Evolutionary conservation across 1,140 invertebrate species (phyloP), one percentile per base, ranked within the genome.

Genomic region (Pseudomyrmex flavicornis): DNA sequence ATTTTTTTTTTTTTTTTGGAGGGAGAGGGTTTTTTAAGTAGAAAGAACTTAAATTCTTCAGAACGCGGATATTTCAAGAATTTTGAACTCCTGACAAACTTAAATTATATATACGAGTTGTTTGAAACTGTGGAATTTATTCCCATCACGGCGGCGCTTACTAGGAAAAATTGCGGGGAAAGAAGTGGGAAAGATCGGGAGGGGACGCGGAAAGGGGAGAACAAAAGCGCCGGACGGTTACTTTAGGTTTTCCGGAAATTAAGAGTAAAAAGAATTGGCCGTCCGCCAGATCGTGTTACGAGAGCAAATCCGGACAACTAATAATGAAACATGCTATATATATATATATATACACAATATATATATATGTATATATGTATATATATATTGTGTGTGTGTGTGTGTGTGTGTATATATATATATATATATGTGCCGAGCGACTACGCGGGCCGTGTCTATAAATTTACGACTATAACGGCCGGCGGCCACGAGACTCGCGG

Each of bases 261-360:
- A 83, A 86, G 86, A 83, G 59, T 62, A 83, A 83, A 90, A 88
- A 90, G 76, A 83, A 86, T 73, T 90, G 90, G 90, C 85, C 54
- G 61, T 52, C 52, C 62, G 87, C 90, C 90, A 90, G 89, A 90
- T 86, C 86, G 85, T 84, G 73, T 83, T 87, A 85, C 82, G 66
- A 73, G 73, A 85, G 86, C 73, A 86, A 87, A 90, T 85, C 84
- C 86, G 73, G 80, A 87, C 85, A 86, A 91, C 88, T 91, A 90
- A 89, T 90, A 90, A 90, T 84, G 85, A 90, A 90, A 90, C 79
- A 73, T 75, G 82, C 70, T 84, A 65, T 84, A 80, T 85, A 73
- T 80, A 80, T 85, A 73, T 80, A 73, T 7, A 35, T 35, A 35
- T 35, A 26, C 1, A 26, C 3, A 26, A 26, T 26, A 26, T 26